A percentile compares a stretch with the other conserved stretches of the same genome.
Conservation (phyloP, 2,113 vertebrate genomes). For the Poecile atricapillus region DNA sequence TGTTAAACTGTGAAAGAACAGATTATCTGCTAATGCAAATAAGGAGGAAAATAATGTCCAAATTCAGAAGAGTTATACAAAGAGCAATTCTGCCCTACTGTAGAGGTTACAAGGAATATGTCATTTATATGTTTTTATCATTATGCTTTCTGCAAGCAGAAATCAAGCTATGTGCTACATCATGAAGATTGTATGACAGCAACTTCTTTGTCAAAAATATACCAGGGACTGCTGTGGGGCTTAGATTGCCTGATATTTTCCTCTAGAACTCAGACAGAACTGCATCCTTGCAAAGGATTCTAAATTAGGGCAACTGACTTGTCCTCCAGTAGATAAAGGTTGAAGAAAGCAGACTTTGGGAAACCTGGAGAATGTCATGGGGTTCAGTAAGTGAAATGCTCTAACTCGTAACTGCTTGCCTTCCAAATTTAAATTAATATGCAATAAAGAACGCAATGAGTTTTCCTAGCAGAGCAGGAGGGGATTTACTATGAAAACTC, state of each 20-base stretch:
- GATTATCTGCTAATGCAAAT: constrained; percentile 5
- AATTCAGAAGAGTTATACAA: background rate
- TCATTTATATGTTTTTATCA: background rate
- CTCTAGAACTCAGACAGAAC: background rate
- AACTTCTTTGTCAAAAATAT: background rate
- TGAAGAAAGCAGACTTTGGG: background rate
- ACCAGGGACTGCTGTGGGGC: background rate
- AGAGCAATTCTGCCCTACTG: background rate
- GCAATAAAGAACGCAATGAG: background rate
- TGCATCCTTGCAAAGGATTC: background rate
- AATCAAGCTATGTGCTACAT: background rate
- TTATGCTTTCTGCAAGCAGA: background rate
- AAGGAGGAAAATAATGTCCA: background rate
- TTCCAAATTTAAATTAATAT: background rate
- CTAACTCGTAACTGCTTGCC: background rate
- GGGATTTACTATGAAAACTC: background rate
- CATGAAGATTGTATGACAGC: background rate
- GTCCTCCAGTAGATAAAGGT: background rate
- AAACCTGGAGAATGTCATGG: background rate
- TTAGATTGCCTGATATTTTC: background rate
- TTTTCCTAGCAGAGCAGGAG: background rate
- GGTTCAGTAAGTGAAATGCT: background rate
- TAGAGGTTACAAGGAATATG: background rate
- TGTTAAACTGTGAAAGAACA: constrained; percentile 25
- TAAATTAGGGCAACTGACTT: background rate